Percentiles rank a stretch among this genome's conserved stretches.
Conservation (phyloP, 2,113 vertebrate species). For the Myrmecophaga tridactyla region DNA sequence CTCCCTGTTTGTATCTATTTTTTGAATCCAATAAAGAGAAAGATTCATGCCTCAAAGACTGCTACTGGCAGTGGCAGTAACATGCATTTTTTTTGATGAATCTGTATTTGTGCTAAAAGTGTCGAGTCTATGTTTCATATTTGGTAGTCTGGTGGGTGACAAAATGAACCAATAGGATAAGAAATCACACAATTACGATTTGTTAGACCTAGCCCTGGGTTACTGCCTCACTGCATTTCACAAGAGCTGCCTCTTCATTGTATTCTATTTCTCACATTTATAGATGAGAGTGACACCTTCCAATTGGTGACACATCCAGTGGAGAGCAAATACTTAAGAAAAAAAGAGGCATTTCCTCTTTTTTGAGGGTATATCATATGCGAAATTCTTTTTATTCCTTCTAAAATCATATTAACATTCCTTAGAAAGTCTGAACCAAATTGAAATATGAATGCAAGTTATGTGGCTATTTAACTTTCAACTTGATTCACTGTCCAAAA, state of each 20-base stretch:
- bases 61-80: conserved; percentile 70
- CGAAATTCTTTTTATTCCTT: neutral
- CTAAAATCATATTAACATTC: neutral
- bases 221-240: neutral
- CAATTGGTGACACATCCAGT: conserved; percentile 58
- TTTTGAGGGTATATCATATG: neutral
- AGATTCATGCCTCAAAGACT: conserved; percentile 46
- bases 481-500: neutral
- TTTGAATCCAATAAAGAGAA: conserved; percentile 53
- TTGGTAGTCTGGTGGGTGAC: conserved; percentile 16
- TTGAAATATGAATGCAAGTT: neutral
- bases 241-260: neutral
- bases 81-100: conserved; percentile 72
- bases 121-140: conserved; percentile 27
- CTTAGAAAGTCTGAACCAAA: conserved; percentile 18
- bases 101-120: conserved; percentile 9
- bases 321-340: conserved; percentile 55
- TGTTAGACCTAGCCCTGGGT: conserved; percentile 12
- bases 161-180: conserved; percentile 59
- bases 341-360: conserved; percentile 19
- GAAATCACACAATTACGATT: conserved; percentile 59
- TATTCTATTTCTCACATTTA: conserved; percentile 38
- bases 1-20: conserved; percentile 38
- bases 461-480: neutral
- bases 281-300: conserved; percentile 48